Conservation (phyloP, 2,888 invertebrate genomes). For the Lottia gigantea region DNA sequence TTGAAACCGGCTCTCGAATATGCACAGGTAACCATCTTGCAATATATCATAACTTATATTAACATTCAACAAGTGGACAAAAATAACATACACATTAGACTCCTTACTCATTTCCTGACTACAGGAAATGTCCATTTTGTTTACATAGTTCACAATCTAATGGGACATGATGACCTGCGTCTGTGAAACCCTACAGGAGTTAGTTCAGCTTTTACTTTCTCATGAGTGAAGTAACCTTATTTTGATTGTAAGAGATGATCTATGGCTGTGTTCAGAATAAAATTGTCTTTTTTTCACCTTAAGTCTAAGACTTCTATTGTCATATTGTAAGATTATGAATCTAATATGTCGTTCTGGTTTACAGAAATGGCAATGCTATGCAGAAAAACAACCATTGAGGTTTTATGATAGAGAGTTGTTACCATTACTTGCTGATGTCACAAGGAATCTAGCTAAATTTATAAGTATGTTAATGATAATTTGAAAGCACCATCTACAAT, state of each 20-base stretch:
- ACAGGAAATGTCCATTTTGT: too few species aligned
- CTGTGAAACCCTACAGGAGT: too few species aligned
- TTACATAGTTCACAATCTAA: too few species aligned
- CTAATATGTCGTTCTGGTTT: too few species aligned
- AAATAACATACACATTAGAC: neutral
- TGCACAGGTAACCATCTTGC: constrained; percentile 49
- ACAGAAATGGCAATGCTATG: constrained; percentile 60
- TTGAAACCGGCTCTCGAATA: constrained; percentile 56
- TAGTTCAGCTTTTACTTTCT: too few species aligned
- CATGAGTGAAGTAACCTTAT: too few species aligned
- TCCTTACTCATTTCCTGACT: neutral
- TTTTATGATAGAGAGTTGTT: constrained; percentile 64
- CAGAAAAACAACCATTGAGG: constrained; percentile 61
- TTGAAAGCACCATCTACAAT: neutral
- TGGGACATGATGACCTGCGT: too few species aligned
- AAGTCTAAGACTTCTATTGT: too few species aligned
- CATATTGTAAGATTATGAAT: too few species aligned
- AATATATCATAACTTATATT: neutral
- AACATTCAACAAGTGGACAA: neutral
- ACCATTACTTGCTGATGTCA: constrained; percentile 58
- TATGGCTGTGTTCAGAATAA: too few species aligned
- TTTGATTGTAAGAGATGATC: too few species aligned
- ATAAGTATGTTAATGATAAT: constrained; percentile 46
- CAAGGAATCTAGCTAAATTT: constrained; percentile 60
- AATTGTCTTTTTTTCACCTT: too few species aligned